Percentiles rank a stretch among this genome's conserved stretches.
phyloP scores from a whole-genome alignment of 2,797 vertebrate genomes.

The Sternarchorhynchus goeldii region DNA sequence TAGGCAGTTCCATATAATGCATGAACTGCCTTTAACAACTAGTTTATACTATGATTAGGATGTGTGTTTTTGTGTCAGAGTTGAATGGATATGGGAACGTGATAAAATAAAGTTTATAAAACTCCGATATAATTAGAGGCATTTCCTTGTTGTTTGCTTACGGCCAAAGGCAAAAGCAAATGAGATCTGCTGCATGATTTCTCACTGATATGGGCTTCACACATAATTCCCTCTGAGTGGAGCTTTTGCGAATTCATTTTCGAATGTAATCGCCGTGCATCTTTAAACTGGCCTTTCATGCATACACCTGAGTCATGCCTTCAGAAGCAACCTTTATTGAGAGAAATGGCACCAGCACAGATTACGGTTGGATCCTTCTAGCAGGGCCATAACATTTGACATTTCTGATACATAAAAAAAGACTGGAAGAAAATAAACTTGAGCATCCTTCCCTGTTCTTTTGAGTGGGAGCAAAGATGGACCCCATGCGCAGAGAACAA shows the following conservation, averaged over 20 bases:
- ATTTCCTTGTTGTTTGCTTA: slow-evolving; percentile 12
- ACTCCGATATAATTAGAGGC: too few species aligned
- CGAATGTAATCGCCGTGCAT: slow-evolving; percentile 17
- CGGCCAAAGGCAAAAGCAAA: slow-evolving; percentile 11
- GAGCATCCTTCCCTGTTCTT: slow-evolving; percentile 61
- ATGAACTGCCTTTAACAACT: too few species aligned
- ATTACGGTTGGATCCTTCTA: slow-evolving; percentile 24
- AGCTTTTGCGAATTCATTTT: slow-evolving; percentile 35
- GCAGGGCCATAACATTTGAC: slow-evolving; percentile 62
- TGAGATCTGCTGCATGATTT: slow-evolving; percentile 35
- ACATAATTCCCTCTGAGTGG: slow-evolving; percentile 35
- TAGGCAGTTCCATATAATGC: too few species aligned
- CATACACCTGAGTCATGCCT: slow-evolving; percentile 20
- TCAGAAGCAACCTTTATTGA: slow-evolving; percentile 33
- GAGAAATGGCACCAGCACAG: slow-evolving; percentile 38
- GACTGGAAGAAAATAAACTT: slow-evolving; percentile 60
- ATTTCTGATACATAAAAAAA: slow-evolving; percentile 56
- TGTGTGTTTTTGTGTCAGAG: too few species aligned
- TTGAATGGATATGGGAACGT: too few species aligned
- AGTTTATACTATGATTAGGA: too few species aligned
- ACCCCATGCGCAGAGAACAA: slow-evolving; percentile 78
- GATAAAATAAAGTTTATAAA: too few species aligned
- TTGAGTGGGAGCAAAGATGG: slow-evolving; percentile 77
- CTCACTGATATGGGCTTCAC: slow-evolving; percentile 44
- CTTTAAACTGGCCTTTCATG: slow-evolving; percentile 17